phyloP scores from a whole-genome alignment of 2,888 invertebrate species.

The Xylota segnis region DNA sequence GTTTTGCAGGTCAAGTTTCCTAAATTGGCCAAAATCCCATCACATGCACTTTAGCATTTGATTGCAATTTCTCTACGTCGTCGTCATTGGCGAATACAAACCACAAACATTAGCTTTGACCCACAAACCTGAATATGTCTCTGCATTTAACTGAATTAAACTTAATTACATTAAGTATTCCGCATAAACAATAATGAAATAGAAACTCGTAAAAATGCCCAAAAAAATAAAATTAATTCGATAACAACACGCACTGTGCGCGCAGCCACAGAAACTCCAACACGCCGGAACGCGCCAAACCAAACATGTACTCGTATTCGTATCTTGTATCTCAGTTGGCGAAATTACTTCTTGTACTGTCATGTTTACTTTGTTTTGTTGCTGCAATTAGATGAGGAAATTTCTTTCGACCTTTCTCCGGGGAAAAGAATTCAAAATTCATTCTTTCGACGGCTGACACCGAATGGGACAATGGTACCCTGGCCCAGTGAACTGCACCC shows the following conservation, averaged over 20 bases:
- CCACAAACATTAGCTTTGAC: conserved; percentile 52
- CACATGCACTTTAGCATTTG: conserved; percentile 13
- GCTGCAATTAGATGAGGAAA: background rate
- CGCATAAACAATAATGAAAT: conserved; percentile 19
- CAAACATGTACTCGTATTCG: too few relatives aligned
- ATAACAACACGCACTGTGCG: conserved; percentile 53
- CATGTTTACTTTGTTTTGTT: conserved; percentile 1
- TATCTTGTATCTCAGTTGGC: background rate
- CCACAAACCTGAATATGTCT: conserved; percentile 63
- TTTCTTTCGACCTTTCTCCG: conserved; percentile 33
- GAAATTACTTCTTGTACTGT: background rate
- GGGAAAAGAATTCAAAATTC: background rate
- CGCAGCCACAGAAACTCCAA: background rate
- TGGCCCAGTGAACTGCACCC: conserved; percentile 46
- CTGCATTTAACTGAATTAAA: conserved; percentile 48
- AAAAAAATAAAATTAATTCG: conserved; percentile 36
- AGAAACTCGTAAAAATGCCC: conserved; percentile 15
- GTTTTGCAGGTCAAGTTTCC: conserved; percentile 15
- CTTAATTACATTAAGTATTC: conserved; percentile 60
- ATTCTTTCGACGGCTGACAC: background rate
- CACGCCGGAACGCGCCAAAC: conserved; percentile 31
- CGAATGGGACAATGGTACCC: conserved; percentile 37
- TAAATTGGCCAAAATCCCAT: conserved; percentile 10
- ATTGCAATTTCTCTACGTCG: conserved; percentile 20
- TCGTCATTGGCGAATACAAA: conserved; percentile 10